Base-by-base conservation (phyloP, 2,888 invertebrate genomes). In the Eucera pruinosa region DNA sequence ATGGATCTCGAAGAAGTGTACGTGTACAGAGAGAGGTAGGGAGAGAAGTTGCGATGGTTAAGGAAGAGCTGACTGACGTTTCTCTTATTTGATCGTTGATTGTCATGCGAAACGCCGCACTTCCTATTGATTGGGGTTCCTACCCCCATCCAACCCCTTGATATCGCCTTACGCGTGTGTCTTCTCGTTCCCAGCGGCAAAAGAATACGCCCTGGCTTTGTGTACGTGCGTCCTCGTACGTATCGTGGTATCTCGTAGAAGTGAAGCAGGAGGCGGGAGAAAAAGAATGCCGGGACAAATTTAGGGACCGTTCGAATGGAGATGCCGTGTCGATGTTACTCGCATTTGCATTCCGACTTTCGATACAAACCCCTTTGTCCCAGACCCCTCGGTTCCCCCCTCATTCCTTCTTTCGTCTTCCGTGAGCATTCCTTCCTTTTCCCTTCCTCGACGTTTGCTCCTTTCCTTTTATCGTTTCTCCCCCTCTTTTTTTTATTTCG, bases 41-140 rank as follows among this genome's bases (percentile, higher is more conserved):
- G 15, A 18, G 64, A 48, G 61, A 78, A 71, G 62, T n/a, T n/a
- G n/a, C 66, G 57, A 66, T 70, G 61, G 73, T 50, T 15, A 18
- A 66, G 52, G 61, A 78, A 71, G 62, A 78, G 64, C 83, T 83
- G 82, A 86, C 82, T 88, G 87, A 88, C 87, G 81, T 88, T 84
- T 86, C 89, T 88, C 84, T 88, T 88, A 88, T 89, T 89, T 88
- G 89, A 89, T 90, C 88, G 88, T 89, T 89, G 90, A 90, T 90
- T 89, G 89, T 90, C 90, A 90, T 89, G 89, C 90, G 87, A 90
- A 89, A 90, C 82, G 87, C 87, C 85, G 83, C 86, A 87, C 86
- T 84, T 87, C 85, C 84, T 88, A 89, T 89, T 88, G 88, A 89
- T 89, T 87, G 88, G 83, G 80, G 60, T 61, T 83, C 60, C 66